phyloP scores from a whole-genome alignment of 2,888 invertebrate species.

The Serripes groenlandicus region DNA sequence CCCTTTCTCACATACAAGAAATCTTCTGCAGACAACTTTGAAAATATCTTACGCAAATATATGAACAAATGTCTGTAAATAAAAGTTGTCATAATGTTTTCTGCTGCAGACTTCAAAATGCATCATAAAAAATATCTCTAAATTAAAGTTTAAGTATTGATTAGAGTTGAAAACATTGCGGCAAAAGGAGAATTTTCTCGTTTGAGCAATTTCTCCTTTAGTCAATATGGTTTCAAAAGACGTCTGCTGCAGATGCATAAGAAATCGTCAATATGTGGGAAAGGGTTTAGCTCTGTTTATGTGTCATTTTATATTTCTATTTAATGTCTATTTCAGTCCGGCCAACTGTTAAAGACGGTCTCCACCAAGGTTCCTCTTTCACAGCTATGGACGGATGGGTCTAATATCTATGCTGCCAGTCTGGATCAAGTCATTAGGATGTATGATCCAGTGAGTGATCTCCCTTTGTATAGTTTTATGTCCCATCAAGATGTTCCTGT shows the following conservation, averaged over 20 bases:
- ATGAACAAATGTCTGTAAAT: too few species aligned
- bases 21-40: too few species aligned
- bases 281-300: too few species aligned
- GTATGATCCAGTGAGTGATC: slow-evolving; percentile 60
- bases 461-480: not conserved
- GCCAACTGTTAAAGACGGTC: slow-evolving; percentile 66
- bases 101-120: too few species aligned
- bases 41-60: too few species aligned
- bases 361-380: slow-evolving; percentile 70
- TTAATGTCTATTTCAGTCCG: slow-evolving; percentile 64
- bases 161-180: not conserved
- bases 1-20: too few species aligned
- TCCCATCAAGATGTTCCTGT: not conserved
- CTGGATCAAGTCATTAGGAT: slow-evolving; percentile 74
- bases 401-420: slow-evolving; percentile 71
- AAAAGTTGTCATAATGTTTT: too few species aligned
- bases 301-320: too few species aligned
- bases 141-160: not conserved
- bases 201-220: too few species aligned
- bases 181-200: not conserved
- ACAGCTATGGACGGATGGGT: slow-evolving; percentile 59
- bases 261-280: not conserved
- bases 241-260: too few species aligned
- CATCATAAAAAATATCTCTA: not conserved
- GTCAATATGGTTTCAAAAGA: too few species aligned